phyloP scores from a whole-genome alignment of 2,888 invertebrate species.

The Cataglyphis cursor region DNA sequence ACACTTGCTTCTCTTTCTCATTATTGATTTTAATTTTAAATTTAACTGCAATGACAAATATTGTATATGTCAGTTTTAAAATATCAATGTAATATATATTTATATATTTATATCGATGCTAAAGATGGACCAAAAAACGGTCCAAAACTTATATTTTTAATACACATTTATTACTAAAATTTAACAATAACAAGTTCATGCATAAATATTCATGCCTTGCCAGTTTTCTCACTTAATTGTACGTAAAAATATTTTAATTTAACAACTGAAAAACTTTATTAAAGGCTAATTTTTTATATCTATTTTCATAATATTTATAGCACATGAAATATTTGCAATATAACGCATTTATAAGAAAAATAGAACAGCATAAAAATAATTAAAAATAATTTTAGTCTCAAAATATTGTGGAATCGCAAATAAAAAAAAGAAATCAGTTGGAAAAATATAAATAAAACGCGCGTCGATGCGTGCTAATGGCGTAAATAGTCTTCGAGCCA shows the following conservation, averaged over 20 bases:
- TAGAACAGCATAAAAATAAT: background rate
- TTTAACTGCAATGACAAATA: no score
- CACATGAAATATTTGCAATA: background rate
- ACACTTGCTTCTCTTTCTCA: background rate
- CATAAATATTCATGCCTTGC: no score
- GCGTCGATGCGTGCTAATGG: background rate
- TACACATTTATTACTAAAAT: no score
- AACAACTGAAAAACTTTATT: background rate
- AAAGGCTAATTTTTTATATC: background rate
- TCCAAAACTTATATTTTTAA: no score
- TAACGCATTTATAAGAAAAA: background rate
- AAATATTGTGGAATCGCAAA: background rate
- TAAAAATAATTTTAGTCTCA: background rate
- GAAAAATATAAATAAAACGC: background rate
- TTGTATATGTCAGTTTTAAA: no score
- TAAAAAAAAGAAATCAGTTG: background rate
- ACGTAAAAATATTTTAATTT: background rate
- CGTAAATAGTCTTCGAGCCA: background rate
- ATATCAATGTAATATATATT: no score
- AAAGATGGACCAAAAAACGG: no score
- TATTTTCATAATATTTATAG: background rate
- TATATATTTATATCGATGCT: no score
- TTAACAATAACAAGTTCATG: no score
- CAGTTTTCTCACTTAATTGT: no score
- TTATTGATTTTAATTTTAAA: no score